A percentile compares a stretch with the other conserved stretches of the same genome.
These are phyloP conservation scores for Bambusicola thoracicus DNA, from an alignment of 2,113 vertebrate genomes.

Conservation along the genomic window DNA sequence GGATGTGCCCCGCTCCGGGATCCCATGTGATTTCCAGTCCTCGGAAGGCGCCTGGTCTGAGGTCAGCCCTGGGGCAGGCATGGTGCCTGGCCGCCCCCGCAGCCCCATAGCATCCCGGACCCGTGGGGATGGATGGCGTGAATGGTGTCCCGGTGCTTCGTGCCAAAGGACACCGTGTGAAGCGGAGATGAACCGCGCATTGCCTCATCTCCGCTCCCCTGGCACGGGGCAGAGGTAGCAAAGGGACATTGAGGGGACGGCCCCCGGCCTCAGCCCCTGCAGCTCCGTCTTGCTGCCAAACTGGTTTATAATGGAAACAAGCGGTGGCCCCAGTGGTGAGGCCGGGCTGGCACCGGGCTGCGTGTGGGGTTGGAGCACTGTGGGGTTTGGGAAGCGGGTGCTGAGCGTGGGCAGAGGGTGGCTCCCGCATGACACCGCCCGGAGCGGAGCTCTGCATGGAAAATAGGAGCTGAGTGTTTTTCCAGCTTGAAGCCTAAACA, in stretches of 20 bases:
- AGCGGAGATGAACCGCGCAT: background rate
- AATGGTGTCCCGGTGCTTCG: background rate
- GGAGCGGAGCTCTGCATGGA: background rate
- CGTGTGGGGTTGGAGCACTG: background rate
- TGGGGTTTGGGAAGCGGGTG: background rate
- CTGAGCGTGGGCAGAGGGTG: accelerated
- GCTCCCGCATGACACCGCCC: background rate
- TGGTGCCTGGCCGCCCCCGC: background rate
- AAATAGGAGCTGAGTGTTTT: background rate
- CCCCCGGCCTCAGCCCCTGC: background rate
- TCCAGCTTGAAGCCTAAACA: slow-evolving; percentile 29
- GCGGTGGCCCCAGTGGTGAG: background rate
- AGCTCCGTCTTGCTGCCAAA: background rate
- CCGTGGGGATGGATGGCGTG: background rate
- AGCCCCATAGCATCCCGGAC: background rate
- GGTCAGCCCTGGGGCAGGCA: background rate
- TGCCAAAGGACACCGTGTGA: background rate
- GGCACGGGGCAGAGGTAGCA: background rate
- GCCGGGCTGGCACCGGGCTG: background rate
- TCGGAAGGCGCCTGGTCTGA: background rate
- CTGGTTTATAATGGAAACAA: background rate
- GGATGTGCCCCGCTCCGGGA: background rate
- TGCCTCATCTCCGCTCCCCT: background rate
- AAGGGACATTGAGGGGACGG: background rate
- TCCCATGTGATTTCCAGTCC: background rate